Evolutionary conservation across 2,797 vertebrate genomes (phyloP).

Genomic region (Manis pentadactyla): DNA sequence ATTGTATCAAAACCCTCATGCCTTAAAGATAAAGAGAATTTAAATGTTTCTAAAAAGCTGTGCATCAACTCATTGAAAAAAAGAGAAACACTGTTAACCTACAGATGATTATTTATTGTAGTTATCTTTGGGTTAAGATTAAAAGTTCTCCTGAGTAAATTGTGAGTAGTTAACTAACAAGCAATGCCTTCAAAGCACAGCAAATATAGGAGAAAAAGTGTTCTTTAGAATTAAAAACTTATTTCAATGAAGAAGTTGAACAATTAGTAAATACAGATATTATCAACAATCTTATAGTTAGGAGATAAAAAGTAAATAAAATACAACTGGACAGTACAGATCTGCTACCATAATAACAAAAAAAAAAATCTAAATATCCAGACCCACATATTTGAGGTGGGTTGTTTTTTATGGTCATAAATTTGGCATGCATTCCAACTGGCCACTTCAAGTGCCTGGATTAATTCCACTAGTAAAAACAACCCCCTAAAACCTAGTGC

Average conservation of each 20-base stretch:
- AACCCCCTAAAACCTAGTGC: background rate
- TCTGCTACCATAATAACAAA: background rate
- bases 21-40: slow-evolving; percentile 38
- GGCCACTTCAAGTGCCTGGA: background rate
- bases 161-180: background rate
- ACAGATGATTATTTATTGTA: background rate
- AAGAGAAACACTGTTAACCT: background rate
- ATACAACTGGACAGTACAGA: background rate
- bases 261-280: background rate
- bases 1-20: background rate
- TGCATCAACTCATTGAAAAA: background rate
- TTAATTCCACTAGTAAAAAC: background rate
- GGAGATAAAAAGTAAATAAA: background rate
- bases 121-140: background rate
- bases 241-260: background rate
- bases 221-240: background rate
- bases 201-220: background rate
- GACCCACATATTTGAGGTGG: background rate
- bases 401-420: background rate
- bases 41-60: background rate
- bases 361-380: background rate
- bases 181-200: background rate
- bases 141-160: slow-evolving; percentile 20
- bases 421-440: background rate
- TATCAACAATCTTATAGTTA: background rate